phyloP scores from a whole-genome alignment of 2,797 vertebrate genomes.

The Morus bassanus region DNA sequence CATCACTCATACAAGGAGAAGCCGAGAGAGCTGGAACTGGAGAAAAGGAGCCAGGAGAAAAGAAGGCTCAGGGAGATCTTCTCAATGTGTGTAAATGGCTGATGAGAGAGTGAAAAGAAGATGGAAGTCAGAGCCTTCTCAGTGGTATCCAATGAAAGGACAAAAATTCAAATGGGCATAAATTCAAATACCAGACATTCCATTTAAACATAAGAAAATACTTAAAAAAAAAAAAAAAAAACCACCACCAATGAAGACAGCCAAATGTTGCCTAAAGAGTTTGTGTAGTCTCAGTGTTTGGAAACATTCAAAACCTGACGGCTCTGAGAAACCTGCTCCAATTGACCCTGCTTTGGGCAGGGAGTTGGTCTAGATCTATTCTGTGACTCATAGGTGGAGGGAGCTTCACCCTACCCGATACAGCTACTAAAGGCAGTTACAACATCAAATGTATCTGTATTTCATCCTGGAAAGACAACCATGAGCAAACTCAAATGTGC shows the following conservation, averaged over 20 bases:
- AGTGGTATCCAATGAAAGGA: background rate
- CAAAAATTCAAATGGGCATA: background rate
- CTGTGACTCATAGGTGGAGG: fast-evolving
- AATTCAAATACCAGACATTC: background rate
- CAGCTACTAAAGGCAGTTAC: background rate
- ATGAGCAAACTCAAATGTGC: background rate
- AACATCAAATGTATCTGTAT: background rate
- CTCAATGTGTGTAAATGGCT: background rate
- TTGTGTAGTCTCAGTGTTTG: background rate
- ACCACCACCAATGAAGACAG: background rate
- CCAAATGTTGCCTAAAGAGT: background rate
- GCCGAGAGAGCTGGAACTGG: background rate
- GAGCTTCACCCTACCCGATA: background rate
- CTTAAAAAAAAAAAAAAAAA: no score
- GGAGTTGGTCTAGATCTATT: background rate
- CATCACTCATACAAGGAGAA: background rate
- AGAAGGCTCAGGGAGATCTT: background rate
- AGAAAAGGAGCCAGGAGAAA: background rate
- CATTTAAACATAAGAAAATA: background rate
- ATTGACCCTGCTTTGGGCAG: background rate
- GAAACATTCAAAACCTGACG: background rate
- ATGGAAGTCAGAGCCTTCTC: background rate
- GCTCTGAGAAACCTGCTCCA: background rate
- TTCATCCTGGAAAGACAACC: background rate
- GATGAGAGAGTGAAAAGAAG: background rate